A percentile compares a stretch with the other conserved stretches of the same genome.
Conservation (phyloP, 2,113 vertebrate species). For the Opisthocomus hoazin region DNA sequence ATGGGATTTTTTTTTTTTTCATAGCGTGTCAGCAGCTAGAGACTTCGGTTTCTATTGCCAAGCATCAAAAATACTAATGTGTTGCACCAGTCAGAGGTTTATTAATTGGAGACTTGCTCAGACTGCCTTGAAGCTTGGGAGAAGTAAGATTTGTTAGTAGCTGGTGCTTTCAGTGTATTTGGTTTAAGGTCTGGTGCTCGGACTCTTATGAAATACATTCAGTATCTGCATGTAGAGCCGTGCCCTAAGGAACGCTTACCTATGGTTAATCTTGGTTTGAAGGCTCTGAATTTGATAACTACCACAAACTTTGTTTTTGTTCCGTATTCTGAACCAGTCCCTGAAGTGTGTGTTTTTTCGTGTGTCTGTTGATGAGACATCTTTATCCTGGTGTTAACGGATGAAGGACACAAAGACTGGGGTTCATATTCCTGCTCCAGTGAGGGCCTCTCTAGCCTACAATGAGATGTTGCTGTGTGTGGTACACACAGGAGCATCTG, state of each 20-base stretch:
- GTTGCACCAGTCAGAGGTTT: not conserved
- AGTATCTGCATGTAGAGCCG: not conserved
- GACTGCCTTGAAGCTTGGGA: not conserved
- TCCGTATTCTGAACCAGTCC: not conserved
- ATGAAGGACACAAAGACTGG: not conserved
- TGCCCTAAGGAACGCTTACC: not conserved
- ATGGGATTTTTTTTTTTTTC: not conserved
- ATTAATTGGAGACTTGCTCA: not conserved
- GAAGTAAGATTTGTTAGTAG: not conserved
- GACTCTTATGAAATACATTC: not conserved
- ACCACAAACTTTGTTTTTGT: not conserved
- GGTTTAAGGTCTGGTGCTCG: not conserved
- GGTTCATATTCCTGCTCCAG: not conserved
- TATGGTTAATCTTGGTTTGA: not conserved
- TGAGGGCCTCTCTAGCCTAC: not conserved
- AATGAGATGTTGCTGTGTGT: not conserved
- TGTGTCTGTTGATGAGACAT: not conserved
- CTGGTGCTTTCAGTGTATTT: not conserved
- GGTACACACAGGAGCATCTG: not conserved
- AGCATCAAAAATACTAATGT: not conserved
- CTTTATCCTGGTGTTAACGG: not conserved
- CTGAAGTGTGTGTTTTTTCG: not conserved
- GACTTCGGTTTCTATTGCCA: not conserved
- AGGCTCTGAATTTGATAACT: not conserved
- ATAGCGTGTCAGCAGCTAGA: not conserved